Evolutionary conservation across 1,140 invertebrate species (phyloP).

Genomic region (Melanaphis sacchari): DNA sequence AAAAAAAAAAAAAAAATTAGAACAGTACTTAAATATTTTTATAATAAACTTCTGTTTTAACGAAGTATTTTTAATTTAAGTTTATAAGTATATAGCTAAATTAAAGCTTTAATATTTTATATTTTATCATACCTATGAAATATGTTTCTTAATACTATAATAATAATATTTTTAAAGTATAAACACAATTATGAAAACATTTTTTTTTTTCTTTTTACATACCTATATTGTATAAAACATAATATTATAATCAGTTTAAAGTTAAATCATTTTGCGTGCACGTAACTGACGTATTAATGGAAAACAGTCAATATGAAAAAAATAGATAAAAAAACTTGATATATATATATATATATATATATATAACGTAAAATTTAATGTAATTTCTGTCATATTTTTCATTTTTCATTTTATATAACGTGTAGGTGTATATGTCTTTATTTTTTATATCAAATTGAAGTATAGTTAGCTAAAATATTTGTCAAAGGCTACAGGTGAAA

Average conservation of each 20-base stretch:
- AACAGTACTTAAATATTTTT: not conserved
- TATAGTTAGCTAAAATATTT: conserved; percentile 49
- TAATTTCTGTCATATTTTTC: conserved; percentile 18
- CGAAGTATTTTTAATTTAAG: not conserved
- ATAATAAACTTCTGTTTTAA: not conserved
- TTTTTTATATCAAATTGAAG: conserved; percentile 35
- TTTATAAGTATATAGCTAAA: not conserved
- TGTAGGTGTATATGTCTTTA: not conserved
- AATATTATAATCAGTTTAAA: conserved; percentile 20
- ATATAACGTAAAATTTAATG: not conserved
- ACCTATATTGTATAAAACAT: not conserved
- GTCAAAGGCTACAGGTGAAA: conserved; percentile 47
- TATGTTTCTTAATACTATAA: not conserved
- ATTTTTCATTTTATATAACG: not conserved
- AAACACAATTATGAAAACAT: conserved; percentile 18
- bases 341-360: no score
- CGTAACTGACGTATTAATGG: conserved; percentile 48
- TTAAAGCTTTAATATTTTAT: not conserved
- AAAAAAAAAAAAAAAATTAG: not conserved
- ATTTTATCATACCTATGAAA: not conserved
- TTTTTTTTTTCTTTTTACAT: not conserved
- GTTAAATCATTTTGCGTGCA: conserved; percentile 9
- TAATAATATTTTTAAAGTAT: not conserved
- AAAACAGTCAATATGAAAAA: not conserved
- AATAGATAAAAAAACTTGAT: not conserved